Evolutionary conservation across 35 echinoderm and acorn worm species (phyloP).

Genomic region (Lytechinus pictus): DNA sequence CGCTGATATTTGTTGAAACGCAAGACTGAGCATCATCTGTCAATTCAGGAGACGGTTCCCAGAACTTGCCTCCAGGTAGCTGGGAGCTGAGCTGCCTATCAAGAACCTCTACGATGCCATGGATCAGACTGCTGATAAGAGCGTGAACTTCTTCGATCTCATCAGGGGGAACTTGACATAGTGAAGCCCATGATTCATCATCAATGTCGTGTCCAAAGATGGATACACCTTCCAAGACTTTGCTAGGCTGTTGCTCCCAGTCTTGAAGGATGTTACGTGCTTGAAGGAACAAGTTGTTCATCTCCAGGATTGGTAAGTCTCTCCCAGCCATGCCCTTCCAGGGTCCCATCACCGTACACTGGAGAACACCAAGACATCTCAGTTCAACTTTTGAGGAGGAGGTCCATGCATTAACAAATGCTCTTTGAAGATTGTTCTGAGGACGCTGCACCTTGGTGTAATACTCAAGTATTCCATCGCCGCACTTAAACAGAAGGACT

Average conservation of each 20-base stretch:
- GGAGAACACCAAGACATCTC: conserved; percentile 1
- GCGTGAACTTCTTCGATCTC: too few relatives aligned
- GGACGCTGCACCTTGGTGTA: conserved; percentile 18
- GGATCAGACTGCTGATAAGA: too few relatives aligned
- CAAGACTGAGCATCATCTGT: too few relatives aligned
- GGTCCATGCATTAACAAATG: conserved; percentile 32
- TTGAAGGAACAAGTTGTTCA: not conserved
- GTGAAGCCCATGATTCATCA: too few relatives aligned
- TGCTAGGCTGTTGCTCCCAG: not conserved
- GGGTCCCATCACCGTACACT: not conserved
- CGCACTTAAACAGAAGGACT: not conserved
- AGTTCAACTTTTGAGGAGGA: not conserved
- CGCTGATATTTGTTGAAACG: too few relatives aligned
- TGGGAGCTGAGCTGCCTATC: too few relatives aligned
- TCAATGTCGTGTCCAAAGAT: too few relatives aligned
- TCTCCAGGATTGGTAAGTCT: conserved; percentile 10
- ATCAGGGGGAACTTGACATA: too few relatives aligned
- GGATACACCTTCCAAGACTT: too few relatives aligned
- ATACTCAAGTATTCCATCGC: conserved; percentile 41
- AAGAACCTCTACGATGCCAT: too few relatives aligned
- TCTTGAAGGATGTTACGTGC: not conserved
- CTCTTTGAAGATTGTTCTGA: conserved; percentile 36
- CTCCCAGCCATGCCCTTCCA: conserved; percentile 10
- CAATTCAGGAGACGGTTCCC: too few relatives aligned
- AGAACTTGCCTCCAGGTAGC: too few relatives aligned